Evolutionary conservation across 2,797 vertebrate species (phyloP), one percentile per base, ranked within the genome.

Genomic region (Tolypeutes matacus): DNA sequence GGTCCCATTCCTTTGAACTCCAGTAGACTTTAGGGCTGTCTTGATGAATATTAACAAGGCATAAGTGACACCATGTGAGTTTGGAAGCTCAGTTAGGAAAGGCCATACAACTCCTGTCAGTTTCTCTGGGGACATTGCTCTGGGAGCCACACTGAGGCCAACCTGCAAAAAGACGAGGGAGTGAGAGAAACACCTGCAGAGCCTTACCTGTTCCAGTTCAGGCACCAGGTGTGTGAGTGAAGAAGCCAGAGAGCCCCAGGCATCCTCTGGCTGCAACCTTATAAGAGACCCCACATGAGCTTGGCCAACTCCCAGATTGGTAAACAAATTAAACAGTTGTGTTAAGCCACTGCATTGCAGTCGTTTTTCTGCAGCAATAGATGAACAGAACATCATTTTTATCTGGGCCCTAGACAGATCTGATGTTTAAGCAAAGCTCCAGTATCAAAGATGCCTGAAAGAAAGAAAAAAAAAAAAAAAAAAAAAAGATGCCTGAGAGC

Each of bases 211-310:
- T 49, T n/a, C 13, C 29, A 46, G 64, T 29, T 36, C 27, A 13
- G 36, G 46, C 42, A 0, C 42, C 36, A 15, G 46, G 53, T 42
- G 0, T 56, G 65, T 69, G 17, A 69, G 6, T n/a, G 23, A 76
- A n/a, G n/a, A n/a, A n/a, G n/a, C n/a, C n/a, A n/a, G n/a, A 67
- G 21, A 73, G 14, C 34, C 9, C 7, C 17, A 58, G 42, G 39
- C 2, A 11, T 27, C 5, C 17, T 7, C 31, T 78, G 67, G 27
- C n/a, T 46, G 13, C 2, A 60, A 29, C 62, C 6, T 70, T 60
- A 10, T 3, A 14, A 31, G 3, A 51, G 18, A 9, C 60, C 42
- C 9, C 13, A 27, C 1, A 0, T 51, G 31, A 7, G 7, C 53
- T 31, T 53, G 56, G 18, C 23, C 2, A 36, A n/a, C 10, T 27